phyloP scores from a whole-genome alignment of 2,888 invertebrate genomes.

The Lycia hirtaria region DNA sequence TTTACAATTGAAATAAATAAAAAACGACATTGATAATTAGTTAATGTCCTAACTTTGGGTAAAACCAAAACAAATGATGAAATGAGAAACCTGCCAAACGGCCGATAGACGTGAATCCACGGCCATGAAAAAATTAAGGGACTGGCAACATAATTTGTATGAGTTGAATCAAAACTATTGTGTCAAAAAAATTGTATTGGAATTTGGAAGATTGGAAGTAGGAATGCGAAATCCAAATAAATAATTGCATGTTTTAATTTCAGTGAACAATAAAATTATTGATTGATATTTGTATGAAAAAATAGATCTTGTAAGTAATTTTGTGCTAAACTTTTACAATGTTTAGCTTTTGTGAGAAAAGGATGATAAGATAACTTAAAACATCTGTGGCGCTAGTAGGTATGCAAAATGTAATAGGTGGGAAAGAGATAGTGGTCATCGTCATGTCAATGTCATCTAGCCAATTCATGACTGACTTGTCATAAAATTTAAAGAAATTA shows the following conservation, averaged over 20 bases:
- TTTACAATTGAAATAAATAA: too few relatives aligned
- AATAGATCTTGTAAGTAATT: constrained; percentile 17
- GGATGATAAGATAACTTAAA: constrained; percentile 46
- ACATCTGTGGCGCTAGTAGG: constrained; percentile 47
- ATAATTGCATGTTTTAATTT: neutral
- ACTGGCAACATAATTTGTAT: constrained; percentile 2
- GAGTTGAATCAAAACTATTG: neutral
- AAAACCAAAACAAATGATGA: too few relatives aligned
- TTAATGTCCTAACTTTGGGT: too few relatives aligned
- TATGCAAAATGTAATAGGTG: constrained; percentile 40
- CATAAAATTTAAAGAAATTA: constrained; percentile 38
- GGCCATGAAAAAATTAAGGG: neutral
- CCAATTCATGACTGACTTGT: constrained; percentile 48
- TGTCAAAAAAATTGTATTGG: neutral
- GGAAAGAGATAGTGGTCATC: constrained; percentile 48
- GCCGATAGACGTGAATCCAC: too few relatives aligned
- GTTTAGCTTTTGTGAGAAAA: constrained; percentile 18
- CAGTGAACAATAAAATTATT: constrained; percentile 5
- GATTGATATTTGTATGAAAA: neutral
- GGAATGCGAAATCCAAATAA: constrained; percentile 12
- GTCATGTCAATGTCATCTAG: constrained; percentile 56
- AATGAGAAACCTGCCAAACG: too few relatives aligned
- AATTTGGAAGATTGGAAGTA: too few relatives aligned
- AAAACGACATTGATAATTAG: too few relatives aligned
- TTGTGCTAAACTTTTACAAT: neutral